Evolutionary conservation across 2,113 vertebrate genomes (phyloP).

Genomic region (Macquaria australasica): DNA sequence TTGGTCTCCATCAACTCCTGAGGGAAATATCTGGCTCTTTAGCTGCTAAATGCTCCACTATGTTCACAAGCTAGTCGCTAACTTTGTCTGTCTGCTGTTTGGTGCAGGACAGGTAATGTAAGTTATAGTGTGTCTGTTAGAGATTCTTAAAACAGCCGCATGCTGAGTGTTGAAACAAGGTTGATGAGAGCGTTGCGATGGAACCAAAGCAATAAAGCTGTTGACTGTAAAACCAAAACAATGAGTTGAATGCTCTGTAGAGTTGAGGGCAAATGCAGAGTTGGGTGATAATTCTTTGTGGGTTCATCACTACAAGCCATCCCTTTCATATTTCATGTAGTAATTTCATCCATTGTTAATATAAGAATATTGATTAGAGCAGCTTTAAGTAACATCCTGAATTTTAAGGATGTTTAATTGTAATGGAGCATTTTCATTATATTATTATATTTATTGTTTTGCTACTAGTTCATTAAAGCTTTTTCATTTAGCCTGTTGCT

Average conservation of each 20-base stretch:
- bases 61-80: too few relatives aligned
- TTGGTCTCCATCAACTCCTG: too few relatives aligned
- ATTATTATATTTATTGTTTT: too few relatives aligned
- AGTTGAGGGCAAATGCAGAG: not conserved
- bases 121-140: not conserved
- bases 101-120: not conserved
- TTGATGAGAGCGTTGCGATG: too few relatives aligned
- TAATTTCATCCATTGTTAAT: too few relatives aligned
- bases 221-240: not conserved
- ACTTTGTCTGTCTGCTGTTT: not conserved
- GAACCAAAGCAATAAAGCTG: too few relatives aligned
- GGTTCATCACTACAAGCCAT: not conserved
- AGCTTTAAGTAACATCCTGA: too few relatives aligned
- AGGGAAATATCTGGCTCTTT: too few relatives aligned
- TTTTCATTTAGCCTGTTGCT: not conserved
- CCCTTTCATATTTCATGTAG: not conserved
- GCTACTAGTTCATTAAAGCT: not conserved
- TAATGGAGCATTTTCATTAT: not conserved
- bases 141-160: not conserved
- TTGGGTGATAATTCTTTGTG: not conserved
- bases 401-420: not conserved
- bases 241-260: not conserved
- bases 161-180: not conserved
- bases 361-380: too few relatives aligned
- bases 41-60: too few relatives aligned